These are phyloP conservation scores for Noctua pronuba DNA, from an alignment of 2,888 invertebrate species.

Conservation along the genomic window DNA sequence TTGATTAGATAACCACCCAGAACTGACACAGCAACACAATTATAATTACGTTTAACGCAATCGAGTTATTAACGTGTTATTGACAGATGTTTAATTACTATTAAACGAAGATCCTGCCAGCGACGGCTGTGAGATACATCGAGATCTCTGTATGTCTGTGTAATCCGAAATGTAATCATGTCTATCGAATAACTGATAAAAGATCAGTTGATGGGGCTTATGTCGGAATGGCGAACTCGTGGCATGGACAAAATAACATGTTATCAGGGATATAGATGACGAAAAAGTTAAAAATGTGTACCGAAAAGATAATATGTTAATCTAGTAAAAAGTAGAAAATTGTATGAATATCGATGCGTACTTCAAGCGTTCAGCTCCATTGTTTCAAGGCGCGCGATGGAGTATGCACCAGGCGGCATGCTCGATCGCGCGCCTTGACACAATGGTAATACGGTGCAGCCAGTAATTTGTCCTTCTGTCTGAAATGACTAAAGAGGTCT, in stretches of 20 bases:
- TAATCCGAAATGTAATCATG: not conserved
- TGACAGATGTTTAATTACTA: constrained; percentile 48
- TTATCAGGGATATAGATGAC: not conserved
- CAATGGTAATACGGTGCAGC: too few relatives aligned
- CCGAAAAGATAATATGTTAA: too few relatives aligned
- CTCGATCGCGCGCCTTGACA: not conserved
- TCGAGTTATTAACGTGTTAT: constrained; percentile 27
- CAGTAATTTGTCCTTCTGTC: too few relatives aligned
- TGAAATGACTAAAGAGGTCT: too few relatives aligned
- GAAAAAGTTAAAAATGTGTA: not conserved
- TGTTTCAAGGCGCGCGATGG: too few relatives aligned
- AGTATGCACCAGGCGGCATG: too few relatives aligned
- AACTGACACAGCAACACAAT: not conserved
- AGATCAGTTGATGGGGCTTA: not conserved
- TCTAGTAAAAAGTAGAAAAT: not conserved
- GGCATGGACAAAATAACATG: not conserved
- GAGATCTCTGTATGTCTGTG: not conserved
- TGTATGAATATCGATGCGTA: too few relatives aligned
- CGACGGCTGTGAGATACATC: not conserved
- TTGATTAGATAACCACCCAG: not conserved
- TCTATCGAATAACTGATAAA: not conserved
- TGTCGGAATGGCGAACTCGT: not conserved
- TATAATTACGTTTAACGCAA: constrained; percentile 16
- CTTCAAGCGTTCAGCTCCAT: too few relatives aligned
- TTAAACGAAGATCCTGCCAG: not conserved